Conservation (phyloP, 2,113 vertebrate genomes). For the Jacana jacana region DNA sequence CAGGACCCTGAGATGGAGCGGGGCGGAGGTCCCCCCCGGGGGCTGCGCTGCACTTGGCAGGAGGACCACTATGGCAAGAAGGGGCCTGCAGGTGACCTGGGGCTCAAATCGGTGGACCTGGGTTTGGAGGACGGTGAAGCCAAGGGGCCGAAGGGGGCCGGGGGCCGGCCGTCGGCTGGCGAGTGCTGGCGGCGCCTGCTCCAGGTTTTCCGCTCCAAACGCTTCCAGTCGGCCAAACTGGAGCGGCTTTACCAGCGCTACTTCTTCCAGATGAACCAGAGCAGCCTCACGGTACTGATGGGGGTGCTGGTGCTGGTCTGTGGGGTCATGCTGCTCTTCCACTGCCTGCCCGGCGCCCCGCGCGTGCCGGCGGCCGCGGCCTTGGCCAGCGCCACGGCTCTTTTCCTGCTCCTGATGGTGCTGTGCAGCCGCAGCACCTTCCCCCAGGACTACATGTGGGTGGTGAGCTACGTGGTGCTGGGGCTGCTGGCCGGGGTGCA, state of each 20-base stretch:
- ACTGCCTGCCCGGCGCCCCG: conserved; percentile 81
- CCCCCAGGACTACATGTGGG: conserved; percentile 97
- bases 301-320: conserved; percentile 90
- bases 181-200: conserved; percentile 86
- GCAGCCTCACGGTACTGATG: conserved; percentile 96
- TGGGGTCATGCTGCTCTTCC: conserved; percentile 90
- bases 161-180: conserved; percentile 52
- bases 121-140: conserved; percentile 85
- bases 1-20: conserved; percentile 86
- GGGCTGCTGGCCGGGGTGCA: conserved; percentile 85
- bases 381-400: conserved; percentile 82
- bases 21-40: background rate
- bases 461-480: conserved; percentile 93
- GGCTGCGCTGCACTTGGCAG: conserved; percentile 89
- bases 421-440: conserved; percentile 94
- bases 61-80: conserved; percentile 91
- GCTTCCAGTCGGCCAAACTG: conserved; percentile 94
- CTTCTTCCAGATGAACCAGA: conserved; percentile 98
- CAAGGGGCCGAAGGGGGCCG: conserved; percentile 46
- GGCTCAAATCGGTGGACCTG: conserved; percentile 85
- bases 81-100: conserved; percentile 76
- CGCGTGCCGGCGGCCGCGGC: conserved; percentile 78
- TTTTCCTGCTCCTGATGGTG: conserved; percentile 92
- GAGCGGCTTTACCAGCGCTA: conserved; percentile 97
- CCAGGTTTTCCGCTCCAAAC: conserved; percentile 93